Evolutionary conservation across 2,113 vertebrate species (phyloP).

Genomic region (Cavia porcellus): DNA sequence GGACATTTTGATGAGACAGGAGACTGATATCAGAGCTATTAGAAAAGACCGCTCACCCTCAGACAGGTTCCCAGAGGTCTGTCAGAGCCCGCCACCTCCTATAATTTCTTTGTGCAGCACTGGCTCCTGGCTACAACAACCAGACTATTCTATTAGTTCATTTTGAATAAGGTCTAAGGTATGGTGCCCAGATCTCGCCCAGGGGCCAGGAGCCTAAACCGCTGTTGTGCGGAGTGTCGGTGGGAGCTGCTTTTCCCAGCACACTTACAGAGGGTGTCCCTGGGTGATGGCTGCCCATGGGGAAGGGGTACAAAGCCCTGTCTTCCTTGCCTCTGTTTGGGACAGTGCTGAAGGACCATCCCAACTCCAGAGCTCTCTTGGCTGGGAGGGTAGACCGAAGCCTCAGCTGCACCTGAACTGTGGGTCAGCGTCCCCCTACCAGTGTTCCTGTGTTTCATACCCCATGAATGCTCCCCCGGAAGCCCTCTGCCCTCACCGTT

Average conservation of each 20-base stretch:
- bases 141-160: neutral
- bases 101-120: neutral
- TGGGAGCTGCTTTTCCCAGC: neutral
- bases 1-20: neutral
- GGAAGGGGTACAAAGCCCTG: neutral
- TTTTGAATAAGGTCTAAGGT: neutral
- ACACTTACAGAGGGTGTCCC: neutral
- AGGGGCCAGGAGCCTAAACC: neutral
- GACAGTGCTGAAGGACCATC: neutral
- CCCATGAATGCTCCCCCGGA: neutral
- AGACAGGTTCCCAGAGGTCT: neutral
- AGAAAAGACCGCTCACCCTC: neutral
- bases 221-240: neutral
- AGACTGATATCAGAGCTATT: neutral
- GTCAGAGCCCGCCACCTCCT: no score
- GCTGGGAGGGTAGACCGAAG: neutral
- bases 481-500: neutral
- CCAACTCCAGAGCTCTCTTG: neutral
- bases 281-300: no score
- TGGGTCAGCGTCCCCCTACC: no score
- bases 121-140: neutral
- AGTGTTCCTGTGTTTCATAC: rapidly evolving
- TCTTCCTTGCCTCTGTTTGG: neutral
- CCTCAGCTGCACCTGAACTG: rapidly evolving
- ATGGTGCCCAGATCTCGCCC: neutral